Evolutionary conservation across 2,113 vertebrate genomes (phyloP).

Genomic region (Prunella fulvescens): DNA sequence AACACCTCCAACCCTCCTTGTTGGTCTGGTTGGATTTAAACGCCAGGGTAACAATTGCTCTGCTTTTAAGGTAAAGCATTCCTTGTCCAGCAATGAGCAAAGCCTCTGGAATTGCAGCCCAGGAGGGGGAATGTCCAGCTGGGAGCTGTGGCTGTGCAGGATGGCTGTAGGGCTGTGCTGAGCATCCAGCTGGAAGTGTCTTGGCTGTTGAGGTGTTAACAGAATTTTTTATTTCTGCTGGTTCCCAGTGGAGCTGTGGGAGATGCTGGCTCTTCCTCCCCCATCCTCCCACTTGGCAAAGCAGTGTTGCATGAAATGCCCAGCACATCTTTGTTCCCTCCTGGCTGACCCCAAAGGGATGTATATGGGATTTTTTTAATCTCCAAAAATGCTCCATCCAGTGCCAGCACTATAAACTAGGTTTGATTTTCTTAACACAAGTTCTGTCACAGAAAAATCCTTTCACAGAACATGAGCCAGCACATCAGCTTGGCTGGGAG

Average conservation of each 20-base stretch:
- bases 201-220: neutral
- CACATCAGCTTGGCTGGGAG: neutral
- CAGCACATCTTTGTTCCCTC: neutral
- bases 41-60: neutral
- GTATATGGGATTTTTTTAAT: neutral
- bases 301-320: neutral
- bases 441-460: neutral
- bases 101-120: neutral
- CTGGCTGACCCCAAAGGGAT: neutral
- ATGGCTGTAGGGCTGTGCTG: neutral
- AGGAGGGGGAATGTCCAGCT: neutral
- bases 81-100: neutral
- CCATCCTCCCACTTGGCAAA: neutral
- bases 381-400: neutral
- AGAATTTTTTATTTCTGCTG: neutral
- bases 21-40: neutral
- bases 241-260: neutral
- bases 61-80: neutral
- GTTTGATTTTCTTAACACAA: neutral
- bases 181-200: neutral
- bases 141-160: neutral
- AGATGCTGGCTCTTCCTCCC: neutral
- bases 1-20: neutral
- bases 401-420: neutral
- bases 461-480: neutral